phyloP scores from a whole-genome alignment of 1,140 invertebrate species.

The Scaptomyza graminum region DNA sequence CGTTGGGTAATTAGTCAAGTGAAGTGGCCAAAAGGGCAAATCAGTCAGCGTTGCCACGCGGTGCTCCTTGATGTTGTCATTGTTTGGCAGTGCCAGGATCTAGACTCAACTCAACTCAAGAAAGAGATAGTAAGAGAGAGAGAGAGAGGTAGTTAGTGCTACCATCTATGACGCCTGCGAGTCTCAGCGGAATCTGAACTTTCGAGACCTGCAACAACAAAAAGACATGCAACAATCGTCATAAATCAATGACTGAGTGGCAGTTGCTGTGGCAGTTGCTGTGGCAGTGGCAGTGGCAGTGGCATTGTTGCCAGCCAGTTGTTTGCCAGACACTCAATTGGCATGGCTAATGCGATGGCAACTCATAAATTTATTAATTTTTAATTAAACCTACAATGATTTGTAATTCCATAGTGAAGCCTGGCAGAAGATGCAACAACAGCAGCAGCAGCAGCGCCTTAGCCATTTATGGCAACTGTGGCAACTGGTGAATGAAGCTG shows the following conservation, averaged over 20 bases:
- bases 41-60: slow-evolving; percentile 56
- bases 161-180: slow-evolving; percentile 28
- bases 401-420: slow-evolving; percentile 64
- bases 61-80: slow-evolving; percentile 57
- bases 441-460: slow-evolving; percentile 24
- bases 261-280: slow-evolving; percentile 34
- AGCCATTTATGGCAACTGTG: slow-evolving; percentile 61
- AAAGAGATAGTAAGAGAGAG: slow-evolving; percentile 6
- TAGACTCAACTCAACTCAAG: not conserved
- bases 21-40: slow-evolving; percentile 66
- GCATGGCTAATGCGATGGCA: slow-evolving; percentile 79
- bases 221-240: slow-evolving; percentile 25
- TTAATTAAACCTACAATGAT: slow-evolving; percentile 80
- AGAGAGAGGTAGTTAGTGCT: not conserved
- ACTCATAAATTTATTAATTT: slow-evolving; percentile 83
- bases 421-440: not conserved
- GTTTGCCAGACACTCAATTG: slow-evolving; percentile 69
- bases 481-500: slow-evolving; percentile 41
- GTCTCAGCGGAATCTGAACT: slow-evolving; percentile 33
- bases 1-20: slow-evolving; percentile 71
- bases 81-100: slow-evolving; percentile 14
- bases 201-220: not conserved
- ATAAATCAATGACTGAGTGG: slow-evolving; percentile 41
- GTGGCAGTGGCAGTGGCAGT: slow-evolving; percentile 25
- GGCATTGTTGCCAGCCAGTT: slow-evolving; percentile 43